Evolutionary conservation across 2,113 vertebrate species (phyloP), one percentile per base, ranked within the genome.

Genomic region (Psittacara wagleri): DNA sequence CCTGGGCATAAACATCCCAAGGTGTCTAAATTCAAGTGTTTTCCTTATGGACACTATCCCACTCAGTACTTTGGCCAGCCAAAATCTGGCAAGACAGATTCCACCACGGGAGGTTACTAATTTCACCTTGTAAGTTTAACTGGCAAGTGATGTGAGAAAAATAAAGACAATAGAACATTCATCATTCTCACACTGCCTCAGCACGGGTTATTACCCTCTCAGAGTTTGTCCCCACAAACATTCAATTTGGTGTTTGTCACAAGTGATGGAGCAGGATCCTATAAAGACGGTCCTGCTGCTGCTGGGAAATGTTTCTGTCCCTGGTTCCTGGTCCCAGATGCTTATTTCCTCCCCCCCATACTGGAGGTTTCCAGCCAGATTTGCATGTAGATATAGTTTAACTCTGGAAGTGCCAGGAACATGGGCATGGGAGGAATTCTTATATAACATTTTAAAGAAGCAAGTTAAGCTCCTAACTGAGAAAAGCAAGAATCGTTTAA

Each of bases 161-260:
- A 96, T 75, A 95, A 92, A 95, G 92, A 96, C 62, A 89, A 92
- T 95, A 92, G 91, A 97, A 84, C 96, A 97, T 95, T 94, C 72
- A 84, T 94, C 89, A 94, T 95, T 81, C 73, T 95, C 73, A 86
- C 52, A 52, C 33, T 72, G 80, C 51, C 69, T 94, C 91, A 94
- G 69, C 86, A 96, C 0, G 52, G 83, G 88, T 95, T 97, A 97
- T 95, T 95, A 94, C 83, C 91, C 48, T 94, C 61, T 84, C 73
- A 55, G 83, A 91, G 81, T 92, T 91, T 91, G 92, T 86, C 86
- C 86, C 86, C 69, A 94, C 94, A 92, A 95, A 94, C 76, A 92
- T 95, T 95, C 89, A 92, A 72, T 95, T 86, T 82, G 80, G 69
- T 88, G 35, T 92, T 94, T 96, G 91, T 95, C 94, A 95, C 77